Conservation (phyloP, 2,113 vertebrate species). For the Leucopsar rothschildi region DNA sequence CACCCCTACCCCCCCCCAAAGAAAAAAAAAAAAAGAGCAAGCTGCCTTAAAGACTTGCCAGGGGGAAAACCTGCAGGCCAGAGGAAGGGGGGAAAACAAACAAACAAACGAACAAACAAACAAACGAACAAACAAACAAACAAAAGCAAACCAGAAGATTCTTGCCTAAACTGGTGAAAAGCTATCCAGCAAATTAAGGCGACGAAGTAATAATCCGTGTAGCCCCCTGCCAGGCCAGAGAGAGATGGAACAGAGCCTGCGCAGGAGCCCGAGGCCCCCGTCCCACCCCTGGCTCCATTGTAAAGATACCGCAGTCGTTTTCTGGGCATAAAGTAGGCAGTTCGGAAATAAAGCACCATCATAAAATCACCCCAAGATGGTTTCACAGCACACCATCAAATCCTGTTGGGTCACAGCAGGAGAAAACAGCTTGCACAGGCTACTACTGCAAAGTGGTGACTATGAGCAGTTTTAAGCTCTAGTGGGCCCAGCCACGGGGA, state of each 20-base stretch:
- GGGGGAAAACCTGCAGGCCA: too few species aligned
- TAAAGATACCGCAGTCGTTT: neutral
- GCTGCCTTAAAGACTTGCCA: too few species aligned
- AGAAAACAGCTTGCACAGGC: neutral
- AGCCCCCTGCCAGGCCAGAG: too few species aligned
- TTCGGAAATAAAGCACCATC: neutral
- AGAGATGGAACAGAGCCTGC: neutral
- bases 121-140: too few species aligned
- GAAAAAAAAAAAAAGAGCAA: neutral
- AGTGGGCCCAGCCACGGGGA: neutral
- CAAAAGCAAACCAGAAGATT: neutral
- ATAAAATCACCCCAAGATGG: neutral
- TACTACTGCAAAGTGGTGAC: neutral
- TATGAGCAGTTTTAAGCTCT: neutral
- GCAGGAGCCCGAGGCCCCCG: fast-evolving
- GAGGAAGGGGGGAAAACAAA: too few species aligned
- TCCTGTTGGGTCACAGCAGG: neutral
- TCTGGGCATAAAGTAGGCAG: neutral
- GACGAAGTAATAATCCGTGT: neutral
- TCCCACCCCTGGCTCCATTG: neutral
- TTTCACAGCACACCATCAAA: neutral
- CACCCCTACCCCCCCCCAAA: too few species aligned
- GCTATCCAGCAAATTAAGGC: too few species aligned
- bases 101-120: too few species aligned
- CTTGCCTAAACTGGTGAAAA: neutral